Conservation (phyloP, 2,888 invertebrate species). For the Cheilosia grossa region DNA sequence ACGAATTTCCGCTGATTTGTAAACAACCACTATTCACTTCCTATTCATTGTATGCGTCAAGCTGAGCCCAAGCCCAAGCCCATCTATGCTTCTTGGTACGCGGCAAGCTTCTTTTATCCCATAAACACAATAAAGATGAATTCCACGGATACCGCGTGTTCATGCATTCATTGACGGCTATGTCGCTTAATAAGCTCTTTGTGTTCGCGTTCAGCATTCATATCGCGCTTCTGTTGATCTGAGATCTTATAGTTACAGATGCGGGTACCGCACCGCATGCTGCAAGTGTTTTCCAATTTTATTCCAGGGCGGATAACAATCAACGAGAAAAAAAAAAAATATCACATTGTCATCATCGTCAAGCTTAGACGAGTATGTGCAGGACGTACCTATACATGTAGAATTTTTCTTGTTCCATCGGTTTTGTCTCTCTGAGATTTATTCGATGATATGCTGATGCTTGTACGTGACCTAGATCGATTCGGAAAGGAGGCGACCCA, state of each 20-base stretch:
- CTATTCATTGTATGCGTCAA: conserved; percentile 44
- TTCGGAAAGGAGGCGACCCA: conserved; percentile 15
- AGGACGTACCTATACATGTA: conserved; percentile 16
- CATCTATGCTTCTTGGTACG: background rate
- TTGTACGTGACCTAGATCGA: conserved; percentile 60
- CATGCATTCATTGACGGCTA: conserved; percentile 67
- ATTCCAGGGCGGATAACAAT: conserved; percentile 55
- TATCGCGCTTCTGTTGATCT: conserved; percentile 52
- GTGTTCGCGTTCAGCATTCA: conserved; percentile 29
- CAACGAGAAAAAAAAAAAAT: conserved; percentile 5
- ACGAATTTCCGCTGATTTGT: conserved; percentile 30
- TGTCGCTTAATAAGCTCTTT: conserved; percentile 65
- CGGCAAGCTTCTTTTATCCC: conserved; percentile 70
- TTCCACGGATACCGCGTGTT: conserved; percentile 61
- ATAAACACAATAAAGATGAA: conserved; percentile 44
- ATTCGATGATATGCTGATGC: conserved; percentile 39
- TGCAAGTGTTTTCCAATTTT: conserved; percentile 63
- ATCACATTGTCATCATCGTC: conserved; percentile 23
- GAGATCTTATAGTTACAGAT: conserved; percentile 58
- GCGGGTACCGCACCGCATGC: conserved; percentile 54
- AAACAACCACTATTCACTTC: conserved; percentile 44
- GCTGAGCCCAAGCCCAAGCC: conserved; percentile 5
- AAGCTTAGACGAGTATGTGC: conserved; percentile 24
- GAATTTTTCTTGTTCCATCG: background rate
- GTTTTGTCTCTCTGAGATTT: conserved; percentile 12